These are phyloP conservation scores for Conomelus anceps DNA, from an alignment of 2,888 invertebrate genomes.

Conservation along the genomic window DNA sequence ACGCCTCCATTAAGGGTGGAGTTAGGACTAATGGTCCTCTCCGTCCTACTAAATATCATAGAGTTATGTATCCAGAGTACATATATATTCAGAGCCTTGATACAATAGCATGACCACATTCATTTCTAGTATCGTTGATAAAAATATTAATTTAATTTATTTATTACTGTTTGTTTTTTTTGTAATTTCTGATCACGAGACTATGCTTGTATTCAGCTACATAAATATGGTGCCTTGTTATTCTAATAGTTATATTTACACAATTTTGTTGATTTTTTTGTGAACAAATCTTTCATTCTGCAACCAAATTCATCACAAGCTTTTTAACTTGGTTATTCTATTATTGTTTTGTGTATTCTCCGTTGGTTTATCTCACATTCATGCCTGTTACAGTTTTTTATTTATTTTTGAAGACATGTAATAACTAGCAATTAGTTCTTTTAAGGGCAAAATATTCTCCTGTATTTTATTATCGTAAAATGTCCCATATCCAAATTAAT, in stretches of 20 bases:
- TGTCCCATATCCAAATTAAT: too few species aligned
- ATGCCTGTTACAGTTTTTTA: not conserved
- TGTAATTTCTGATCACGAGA: not conserved
- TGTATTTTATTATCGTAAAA: not conserved
- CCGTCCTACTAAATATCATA: too few species aligned
- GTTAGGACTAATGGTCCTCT: too few species aligned
- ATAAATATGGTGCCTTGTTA: not conserved
- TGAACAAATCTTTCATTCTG: not conserved
- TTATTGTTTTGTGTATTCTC: not conserved
- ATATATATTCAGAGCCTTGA: too few species aligned
- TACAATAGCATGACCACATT: too few species aligned
- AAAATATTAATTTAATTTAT: too few species aligned
- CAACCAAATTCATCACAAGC: not conserved
- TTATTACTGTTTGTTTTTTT: not conserved
- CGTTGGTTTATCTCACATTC: not conserved
- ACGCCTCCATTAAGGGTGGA: too few species aligned
- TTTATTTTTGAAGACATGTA: too few species aligned
- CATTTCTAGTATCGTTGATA: too few species aligned
- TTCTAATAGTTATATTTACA: not conserved
- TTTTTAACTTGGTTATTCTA: not conserved
- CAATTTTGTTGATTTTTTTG: not conserved
- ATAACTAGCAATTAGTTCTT: too few species aligned
- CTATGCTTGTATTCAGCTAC: not conserved
- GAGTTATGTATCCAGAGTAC: too few species aligned
- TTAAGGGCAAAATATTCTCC: not conserved